These are phyloP conservation scores for Nebria ingens DNA, from an alignment of 1,140 invertebrate genomes.

Conservation along the genomic window DNA sequence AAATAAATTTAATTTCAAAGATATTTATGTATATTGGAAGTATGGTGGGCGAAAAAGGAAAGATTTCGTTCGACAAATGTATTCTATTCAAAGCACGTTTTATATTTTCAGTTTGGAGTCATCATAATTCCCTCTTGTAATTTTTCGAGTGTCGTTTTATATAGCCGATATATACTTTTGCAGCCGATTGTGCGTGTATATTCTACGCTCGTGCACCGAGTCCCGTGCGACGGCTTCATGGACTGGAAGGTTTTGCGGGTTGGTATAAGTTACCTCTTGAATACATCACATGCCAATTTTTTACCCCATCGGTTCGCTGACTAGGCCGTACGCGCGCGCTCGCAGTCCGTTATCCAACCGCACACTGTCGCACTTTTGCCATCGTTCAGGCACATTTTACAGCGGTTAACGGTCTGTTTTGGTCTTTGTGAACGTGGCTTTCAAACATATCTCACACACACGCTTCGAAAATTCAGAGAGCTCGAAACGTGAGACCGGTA, in stretches of 20 bases:
- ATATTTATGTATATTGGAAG: too few relatives aligned
- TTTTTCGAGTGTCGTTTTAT: neutral
- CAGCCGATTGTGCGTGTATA: neutral
- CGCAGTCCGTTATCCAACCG: neutral
- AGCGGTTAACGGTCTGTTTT: neutral
- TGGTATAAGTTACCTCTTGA: neutral
- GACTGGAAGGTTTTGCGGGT: neutral
- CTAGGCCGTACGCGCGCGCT: neutral
- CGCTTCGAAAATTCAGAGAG: neutral
- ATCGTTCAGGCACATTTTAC: neutral
- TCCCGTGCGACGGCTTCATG: neutral
- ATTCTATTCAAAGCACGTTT: too few relatives aligned
- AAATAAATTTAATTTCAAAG: too few relatives aligned
- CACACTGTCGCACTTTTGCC: neutral
- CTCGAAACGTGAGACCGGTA: neutral
- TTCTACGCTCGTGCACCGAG: too few relatives aligned
- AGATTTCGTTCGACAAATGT: too few relatives aligned
- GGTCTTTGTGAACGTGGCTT: neutral
- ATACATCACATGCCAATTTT: neutral
- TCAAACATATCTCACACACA: neutral
- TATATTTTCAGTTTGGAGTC: too few relatives aligned
- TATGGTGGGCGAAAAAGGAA: too few relatives aligned
- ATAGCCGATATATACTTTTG: neutral
- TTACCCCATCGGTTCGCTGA: neutral
- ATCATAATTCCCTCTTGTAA: neutral